Percentiles rank a stretch among this genome's conserved stretches.
Conservation (phyloP, 2,888 invertebrate genomes). For the Ormyrus labotus region DNA sequence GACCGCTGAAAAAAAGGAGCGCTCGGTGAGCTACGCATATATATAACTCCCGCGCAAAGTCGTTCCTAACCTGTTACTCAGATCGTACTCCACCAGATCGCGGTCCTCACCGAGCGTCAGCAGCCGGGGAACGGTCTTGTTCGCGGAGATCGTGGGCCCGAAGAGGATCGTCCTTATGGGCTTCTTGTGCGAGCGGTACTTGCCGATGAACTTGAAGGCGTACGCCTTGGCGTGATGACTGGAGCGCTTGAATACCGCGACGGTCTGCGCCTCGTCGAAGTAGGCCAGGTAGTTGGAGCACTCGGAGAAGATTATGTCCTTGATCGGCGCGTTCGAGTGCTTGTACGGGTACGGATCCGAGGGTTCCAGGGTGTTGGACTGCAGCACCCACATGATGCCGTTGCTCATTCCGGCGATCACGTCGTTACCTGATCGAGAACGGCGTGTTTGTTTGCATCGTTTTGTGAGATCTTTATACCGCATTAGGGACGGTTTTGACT, state of each 20-base stretch:
- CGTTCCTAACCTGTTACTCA: conserved; percentile 74
- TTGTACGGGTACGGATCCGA: conserved; percentile 75
- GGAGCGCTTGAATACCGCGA: conserved; percentile 73
- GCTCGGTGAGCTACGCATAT: too few relatives aligned
- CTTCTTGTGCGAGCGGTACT: conserved; percentile 80
- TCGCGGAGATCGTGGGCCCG: conserved; percentile 71
- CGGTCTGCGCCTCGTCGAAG: conserved; percentile 78
- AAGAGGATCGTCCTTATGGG: conserved; percentile 79
- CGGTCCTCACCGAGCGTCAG: conserved; percentile 80
- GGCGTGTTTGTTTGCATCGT: too few relatives aligned
- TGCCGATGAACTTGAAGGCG: conserved; percentile 79
- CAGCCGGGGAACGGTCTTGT: conserved; percentile 75
- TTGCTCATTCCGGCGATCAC: conserved; percentile 80
- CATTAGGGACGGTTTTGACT: too few relatives aligned
- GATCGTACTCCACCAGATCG: conserved; percentile 80
- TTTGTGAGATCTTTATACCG: too few relatives aligned
- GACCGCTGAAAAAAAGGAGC: conserved; percentile 59
- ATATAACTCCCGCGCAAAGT: not conserved
- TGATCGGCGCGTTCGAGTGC: conserved; percentile 76
- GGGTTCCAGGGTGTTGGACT: conserved; percentile 78
- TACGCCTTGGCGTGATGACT: conserved; percentile 63
- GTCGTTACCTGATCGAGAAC: conserved; percentile 58
- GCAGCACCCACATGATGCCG: conserved; percentile 80
- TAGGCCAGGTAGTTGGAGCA: conserved; percentile 79
- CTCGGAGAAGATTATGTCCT: conserved; percentile 77